Percentiles rank a stretch among this genome's conserved stretches.
phyloP scores from a whole-genome alignment of 2,113 vertebrate genomes.

The Nibea coibor region DNA sequence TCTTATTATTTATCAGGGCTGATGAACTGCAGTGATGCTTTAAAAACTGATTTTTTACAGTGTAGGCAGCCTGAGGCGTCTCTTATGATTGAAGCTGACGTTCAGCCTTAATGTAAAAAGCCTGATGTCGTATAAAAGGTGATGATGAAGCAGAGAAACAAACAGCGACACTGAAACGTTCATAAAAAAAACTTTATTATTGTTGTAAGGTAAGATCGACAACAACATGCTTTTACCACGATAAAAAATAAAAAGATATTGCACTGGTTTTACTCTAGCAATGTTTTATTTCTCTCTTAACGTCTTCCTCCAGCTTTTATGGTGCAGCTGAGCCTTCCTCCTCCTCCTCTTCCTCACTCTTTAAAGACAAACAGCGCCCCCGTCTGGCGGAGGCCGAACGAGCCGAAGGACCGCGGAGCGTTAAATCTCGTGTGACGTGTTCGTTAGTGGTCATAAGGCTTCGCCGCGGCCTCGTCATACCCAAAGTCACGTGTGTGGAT shows the following conservation, averaged over 20 bases:
- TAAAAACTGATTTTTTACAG: background rate
- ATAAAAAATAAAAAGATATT: constrained; percentile 84
- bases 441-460: constrained; percentile 15
- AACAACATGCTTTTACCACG: constrained; percentile 85
- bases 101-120: constrained; percentile 40
- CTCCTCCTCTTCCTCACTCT: constrained; percentile 35
- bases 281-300: constrained; percentile 36
- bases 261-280: constrained; percentile 82
- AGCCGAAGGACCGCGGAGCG: constrained; percentile 32
- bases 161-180: constrained; percentile 22
- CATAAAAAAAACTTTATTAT: constrained; percentile 83
- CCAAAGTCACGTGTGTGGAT: constrained; percentile 11
- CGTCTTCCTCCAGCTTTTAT: constrained; percentile 47
- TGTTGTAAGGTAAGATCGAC: constrained; percentile 81
- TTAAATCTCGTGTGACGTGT: background rate
- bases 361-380: constrained; percentile 39
- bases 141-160: background rate
- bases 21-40: background rate
- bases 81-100: background rate
- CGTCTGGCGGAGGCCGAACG: background rate
- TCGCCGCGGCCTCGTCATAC: constrained; percentile 17
- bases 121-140: background rate
- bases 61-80: background rate
- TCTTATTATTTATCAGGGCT: too few relatives aligned
- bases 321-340: constrained; percentile 13